A percentile compares a stretch with the other conserved stretches of the same genome.
These are phyloP conservation scores for Pseudolaguvia tuberculata DNA, from an alignment of 2,113 vertebrate genomes.

Conservation along the genomic window DNA sequence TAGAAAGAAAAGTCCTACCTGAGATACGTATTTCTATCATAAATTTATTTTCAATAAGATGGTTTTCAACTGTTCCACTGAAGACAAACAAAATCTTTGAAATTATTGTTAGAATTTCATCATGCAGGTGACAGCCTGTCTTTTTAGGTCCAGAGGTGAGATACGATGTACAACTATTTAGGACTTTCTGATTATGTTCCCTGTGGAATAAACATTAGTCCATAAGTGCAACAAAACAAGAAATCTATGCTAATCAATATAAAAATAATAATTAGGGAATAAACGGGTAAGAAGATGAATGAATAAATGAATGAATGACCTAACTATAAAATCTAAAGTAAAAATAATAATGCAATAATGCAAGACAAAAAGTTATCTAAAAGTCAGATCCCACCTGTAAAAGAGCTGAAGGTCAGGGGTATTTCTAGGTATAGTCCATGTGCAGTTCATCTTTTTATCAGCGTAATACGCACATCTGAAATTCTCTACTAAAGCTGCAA, in stretches of 20 bases:
- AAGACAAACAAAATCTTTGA: conserved; percentile 39
- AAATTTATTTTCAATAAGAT: conserved; percentile 39
- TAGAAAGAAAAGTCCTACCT: conserved; percentile 41
- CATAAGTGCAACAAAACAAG: not conserved
- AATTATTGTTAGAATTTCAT: rapidly evolving
- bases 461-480: conserved; percentile 44
- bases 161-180: conserved; percentile 11
- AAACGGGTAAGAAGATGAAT: too few relatives aligned
- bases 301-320: not conserved
- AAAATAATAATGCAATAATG: not conserved
- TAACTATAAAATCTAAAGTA: not conserved
- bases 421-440: conserved; percentile 50
- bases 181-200: not conserved
- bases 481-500: conserved; percentile 54
- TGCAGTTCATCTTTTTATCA: conserved; percentile 37
- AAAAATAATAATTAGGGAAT: not conserved
- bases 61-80: conserved; percentile 42
- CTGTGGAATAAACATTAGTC: not conserved
- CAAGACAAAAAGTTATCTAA: not conserved
- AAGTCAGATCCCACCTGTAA: conserved; percentile 56
- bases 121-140: conserved; percentile 45
- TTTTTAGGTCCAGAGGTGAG: not conserved
- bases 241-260: not conserved
- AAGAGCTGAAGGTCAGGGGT: conserved; percentile 33
- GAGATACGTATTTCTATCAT: rapidly evolving